Conservation (phyloP, 1,140 invertebrate genomes). For the Euwallacea similis region DNA sequence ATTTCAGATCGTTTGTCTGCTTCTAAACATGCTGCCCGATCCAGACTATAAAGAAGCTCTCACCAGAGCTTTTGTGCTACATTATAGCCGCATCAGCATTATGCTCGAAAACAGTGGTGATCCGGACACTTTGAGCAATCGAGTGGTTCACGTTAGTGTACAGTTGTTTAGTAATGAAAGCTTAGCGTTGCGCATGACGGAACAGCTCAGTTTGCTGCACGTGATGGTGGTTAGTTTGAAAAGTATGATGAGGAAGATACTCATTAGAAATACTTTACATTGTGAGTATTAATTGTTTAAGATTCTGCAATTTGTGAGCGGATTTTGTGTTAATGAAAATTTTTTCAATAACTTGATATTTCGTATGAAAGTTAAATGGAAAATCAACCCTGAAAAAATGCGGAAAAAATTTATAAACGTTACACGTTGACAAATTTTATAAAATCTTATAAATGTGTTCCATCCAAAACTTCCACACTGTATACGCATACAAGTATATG, state of each 20-base stretch:
- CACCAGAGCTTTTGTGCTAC: slow-evolving; percentile 84
- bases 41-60: slow-evolving; percentile 80
- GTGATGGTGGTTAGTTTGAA: slow-evolving; percentile 93
- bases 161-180: slow-evolving; percentile 94
- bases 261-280: slow-evolving; percentile 84
- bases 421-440: too few relatives aligned
- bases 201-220: slow-evolving; percentile 85
- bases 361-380: too few relatives aligned
- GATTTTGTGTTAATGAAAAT: not conserved
- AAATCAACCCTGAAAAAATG: too few relatives aligned
- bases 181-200: slow-evolving; percentile 86
- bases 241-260: slow-evolving; percentile 90
- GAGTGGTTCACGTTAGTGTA: slow-evolving; percentile 96
- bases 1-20: slow-evolving; percentile 77
- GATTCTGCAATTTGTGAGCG: not conserved
- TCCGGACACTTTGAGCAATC: slow-evolving; percentile 88
- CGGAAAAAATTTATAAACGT: too few relatives aligned
- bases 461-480: too few relatives aligned
- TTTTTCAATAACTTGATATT: not conserved
- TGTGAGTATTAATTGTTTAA: slow-evolving; percentile 57
- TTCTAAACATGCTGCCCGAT: slow-evolving; percentile 96
- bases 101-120: slow-evolving; percentile 85
- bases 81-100: slow-evolving; percentile 91
- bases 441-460: too few relatives aligned
- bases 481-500: too few relatives aligned